A percentile compares a stretch with the other conserved stretches of the same genome.
phyloP scores from a whole-genome alignment of 2,113 vertebrate species.

The Dinomys branickii region DNA sequence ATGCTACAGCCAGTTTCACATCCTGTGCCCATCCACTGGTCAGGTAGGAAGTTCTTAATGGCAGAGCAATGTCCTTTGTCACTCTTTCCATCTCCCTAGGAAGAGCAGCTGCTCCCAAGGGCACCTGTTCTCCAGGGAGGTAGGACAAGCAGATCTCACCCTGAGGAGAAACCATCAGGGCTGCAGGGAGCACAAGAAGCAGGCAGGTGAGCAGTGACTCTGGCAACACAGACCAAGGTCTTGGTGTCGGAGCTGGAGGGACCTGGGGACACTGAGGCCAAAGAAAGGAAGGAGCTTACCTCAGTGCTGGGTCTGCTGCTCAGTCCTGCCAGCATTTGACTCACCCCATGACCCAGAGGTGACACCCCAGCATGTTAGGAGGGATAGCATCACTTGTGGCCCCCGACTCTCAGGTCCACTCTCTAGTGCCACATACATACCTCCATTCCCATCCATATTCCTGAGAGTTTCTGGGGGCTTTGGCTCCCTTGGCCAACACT shows the following conservation, averaged over 20 bases:
- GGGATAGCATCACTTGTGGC: neutral
- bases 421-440: neutral
- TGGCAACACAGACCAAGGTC: neutral
- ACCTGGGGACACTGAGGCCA: neutral
- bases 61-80: too few relatives aligned
- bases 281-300: neutral
- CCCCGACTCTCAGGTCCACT: neutral
- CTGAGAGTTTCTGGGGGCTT: neutral
- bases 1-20: accelerated
- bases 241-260: neutral
- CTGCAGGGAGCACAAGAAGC: neutral
- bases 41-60: accelerated
- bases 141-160: neutral
- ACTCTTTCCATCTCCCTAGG: neutral
- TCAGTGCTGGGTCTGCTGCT: neutral
- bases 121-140: neutral
- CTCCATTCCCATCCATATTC: too few relatives aligned
- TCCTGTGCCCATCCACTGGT: neutral
- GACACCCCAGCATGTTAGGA: too few relatives aligned
- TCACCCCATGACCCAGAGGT: accelerated
- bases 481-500: neutral
- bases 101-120: neutral
- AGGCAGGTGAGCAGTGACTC: neutral
- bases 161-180: neutral
- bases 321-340: too few relatives aligned